Evolutionary conservation across 2,797 vertebrate species (phyloP).

Genomic region (Neosilurus mollespiculum): DNA sequence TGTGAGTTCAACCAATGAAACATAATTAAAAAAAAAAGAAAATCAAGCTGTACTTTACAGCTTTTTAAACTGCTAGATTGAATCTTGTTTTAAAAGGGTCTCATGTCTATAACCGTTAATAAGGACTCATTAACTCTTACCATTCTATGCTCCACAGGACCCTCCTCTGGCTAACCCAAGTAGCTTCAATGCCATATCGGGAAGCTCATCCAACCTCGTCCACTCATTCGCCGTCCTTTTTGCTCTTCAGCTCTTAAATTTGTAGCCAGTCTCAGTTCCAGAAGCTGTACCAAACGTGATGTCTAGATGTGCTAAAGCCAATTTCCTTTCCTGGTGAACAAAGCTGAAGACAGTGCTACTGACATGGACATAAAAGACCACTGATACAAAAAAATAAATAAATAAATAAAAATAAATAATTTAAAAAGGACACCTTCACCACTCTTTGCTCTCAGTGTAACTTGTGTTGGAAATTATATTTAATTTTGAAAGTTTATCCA

Average conservation of each 20-base stretch:
- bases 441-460: constrained; percentile 6
- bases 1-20: not conserved
- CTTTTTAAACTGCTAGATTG: not conserved
- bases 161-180: constrained; percentile 67
- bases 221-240: constrained; percentile 42
- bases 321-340: constrained; percentile 38
- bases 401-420: not conserved
- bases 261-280: constrained; percentile 46
- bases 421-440: constrained; percentile 16
- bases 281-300: constrained; percentile 51
- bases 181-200: constrained; percentile 65
- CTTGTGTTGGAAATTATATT: not conserved
- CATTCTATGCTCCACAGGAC: constrained; percentile 59
- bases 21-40: no score
- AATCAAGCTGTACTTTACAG: not conserved
- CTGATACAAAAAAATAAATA: not conserved
- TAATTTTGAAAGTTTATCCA: constrained; percentile 22
- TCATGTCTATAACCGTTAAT: not conserved
- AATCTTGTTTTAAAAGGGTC: not conserved
- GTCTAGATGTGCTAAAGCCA: constrained; percentile 55
- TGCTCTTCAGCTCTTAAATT: constrained; percentile 49
- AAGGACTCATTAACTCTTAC: constrained; percentile 14
- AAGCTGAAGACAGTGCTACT: constrained; percentile 8
- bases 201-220: constrained; percentile 60
- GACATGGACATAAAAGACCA: constrained; percentile 19